These are phyloP conservation scores for Leptinotarsa tumamoca DNA, from an alignment of 2,888 invertebrate species.

Conservation along the genomic window DNA sequence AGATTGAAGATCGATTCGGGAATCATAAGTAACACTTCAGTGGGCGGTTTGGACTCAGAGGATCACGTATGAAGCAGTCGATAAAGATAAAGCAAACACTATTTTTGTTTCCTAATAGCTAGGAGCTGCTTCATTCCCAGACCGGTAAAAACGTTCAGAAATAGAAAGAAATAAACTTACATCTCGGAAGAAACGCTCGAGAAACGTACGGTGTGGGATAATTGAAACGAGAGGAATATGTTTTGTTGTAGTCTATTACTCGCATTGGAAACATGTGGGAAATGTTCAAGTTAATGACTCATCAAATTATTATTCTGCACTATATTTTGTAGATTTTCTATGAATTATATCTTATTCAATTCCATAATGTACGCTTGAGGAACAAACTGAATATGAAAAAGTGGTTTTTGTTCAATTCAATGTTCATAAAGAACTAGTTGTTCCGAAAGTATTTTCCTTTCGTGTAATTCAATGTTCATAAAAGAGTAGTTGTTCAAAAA, in stretches of 20 bases:
- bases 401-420: too few species aligned
- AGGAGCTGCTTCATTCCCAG: conserved; percentile 54
- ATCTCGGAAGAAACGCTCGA: conserved; percentile 43
- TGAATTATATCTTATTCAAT: too few species aligned
- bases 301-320: too few species aligned
- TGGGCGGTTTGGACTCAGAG: conserved; percentile 33
- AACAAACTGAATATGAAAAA: too few species aligned
- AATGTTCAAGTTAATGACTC: background rate
- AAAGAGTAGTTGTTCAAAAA: too few species aligned
- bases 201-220: conserved; percentile 40
- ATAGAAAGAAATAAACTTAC: conserved; percentile 39
- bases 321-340: too few species aligned
- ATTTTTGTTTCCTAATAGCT: conserved; percentile 61
- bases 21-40: conserved; percentile 45
- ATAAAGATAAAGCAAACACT: conserved; percentile 59
- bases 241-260: conserved; percentile 33
- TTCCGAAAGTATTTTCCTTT: too few species aligned
- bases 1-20: conserved; percentile 39
- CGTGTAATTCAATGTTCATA: too few species aligned
- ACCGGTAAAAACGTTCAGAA: conserved; percentile 48
- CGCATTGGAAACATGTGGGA: conserved; percentile 23
- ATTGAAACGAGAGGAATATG: conserved; percentile 49
- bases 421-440: too few species aligned
- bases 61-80: conserved; percentile 54
- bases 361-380: too few species aligned